Conservation (phyloP, 1,140 invertebrate species). For the Aphelenchoides avenae region DNA sequence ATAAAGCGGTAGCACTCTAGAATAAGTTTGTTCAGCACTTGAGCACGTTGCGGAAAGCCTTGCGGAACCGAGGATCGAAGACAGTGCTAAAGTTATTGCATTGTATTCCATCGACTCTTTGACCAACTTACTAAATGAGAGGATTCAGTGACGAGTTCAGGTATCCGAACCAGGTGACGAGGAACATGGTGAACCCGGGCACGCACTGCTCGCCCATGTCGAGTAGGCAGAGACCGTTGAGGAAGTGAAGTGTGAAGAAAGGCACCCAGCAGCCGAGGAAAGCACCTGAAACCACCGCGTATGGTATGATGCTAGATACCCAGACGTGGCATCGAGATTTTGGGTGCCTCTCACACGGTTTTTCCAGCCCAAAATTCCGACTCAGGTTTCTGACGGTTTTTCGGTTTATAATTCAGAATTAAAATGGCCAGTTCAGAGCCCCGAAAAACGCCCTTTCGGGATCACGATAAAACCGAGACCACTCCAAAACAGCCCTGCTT, state of each 20-base stretch:
- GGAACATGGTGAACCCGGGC: slow-evolving; percentile 79
- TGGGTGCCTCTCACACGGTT: too few species aligned
- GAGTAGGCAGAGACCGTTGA: slow-evolving; percentile 91
- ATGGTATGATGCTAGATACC: too few species aligned
- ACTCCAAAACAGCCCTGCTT: too few species aligned
- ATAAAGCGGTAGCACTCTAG: too few species aligned
- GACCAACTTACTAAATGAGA: too few species aligned
- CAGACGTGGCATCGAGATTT: too few species aligned
- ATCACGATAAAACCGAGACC: too few species aligned
- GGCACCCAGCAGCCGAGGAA: slow-evolving; percentile 65
- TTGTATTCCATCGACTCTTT: too few species aligned
- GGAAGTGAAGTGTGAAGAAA: slow-evolving; percentile 82
- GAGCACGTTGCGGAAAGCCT: slow-evolving; percentile 93
- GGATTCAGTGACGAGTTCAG: slow-evolving; percentile 94
- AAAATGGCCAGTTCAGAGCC: too few species aligned
- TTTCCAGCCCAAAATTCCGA: too few species aligned
- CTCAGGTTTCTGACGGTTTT: slow-evolving; percentile 11
- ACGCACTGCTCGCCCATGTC: slow-evolving; percentile 72
- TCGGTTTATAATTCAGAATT: too few species aligned
- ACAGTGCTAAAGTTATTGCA: slow-evolving; percentile 63
- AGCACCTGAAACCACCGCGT: slow-evolving; percentile 64
- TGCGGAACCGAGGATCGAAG: slow-evolving; percentile 96
- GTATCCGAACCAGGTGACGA: slow-evolving; percentile 96
- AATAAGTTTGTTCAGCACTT: slow-evolving; percentile 46
- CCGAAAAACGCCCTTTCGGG: too few species aligned